These are phyloP conservation scores for Spizaetus ornatus DNA, from an alignment of 2,113 vertebrate species.

Conservation along the genomic window DNA sequence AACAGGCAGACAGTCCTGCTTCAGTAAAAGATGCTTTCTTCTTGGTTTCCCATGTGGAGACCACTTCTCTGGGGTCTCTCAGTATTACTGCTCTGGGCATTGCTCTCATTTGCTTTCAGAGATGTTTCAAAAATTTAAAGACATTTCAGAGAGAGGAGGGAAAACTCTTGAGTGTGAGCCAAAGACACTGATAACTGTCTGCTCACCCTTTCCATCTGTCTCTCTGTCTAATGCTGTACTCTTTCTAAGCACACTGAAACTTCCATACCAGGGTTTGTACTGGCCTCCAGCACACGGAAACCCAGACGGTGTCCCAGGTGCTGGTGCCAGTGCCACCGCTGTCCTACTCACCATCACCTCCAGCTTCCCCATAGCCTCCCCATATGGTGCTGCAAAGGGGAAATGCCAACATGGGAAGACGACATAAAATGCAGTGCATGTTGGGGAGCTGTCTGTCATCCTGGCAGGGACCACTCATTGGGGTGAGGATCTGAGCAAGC, in stretches of 20 bases:
- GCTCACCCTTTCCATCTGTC: constrained; percentile 41
- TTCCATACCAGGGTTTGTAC: neutral
- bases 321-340: neutral
- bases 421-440: accelerated
- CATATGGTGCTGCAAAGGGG: neutral
- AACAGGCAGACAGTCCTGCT: neutral
- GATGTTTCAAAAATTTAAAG: neutral
- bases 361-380: neutral
- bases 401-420: neutral
- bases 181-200: constrained; percentile 21
- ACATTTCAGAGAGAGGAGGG: neutral
- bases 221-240: neutral
- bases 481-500: neutral
- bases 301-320: neutral
- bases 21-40: neutral
- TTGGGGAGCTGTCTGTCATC: neutral
- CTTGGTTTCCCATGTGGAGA: neutral
- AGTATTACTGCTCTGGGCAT: neutral
- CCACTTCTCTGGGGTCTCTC: neutral
- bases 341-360: neutral
- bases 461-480: accelerated
- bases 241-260: neutral
- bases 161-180: neutral
- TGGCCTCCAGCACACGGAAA: accelerated
- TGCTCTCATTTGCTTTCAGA: neutral